These are phyloP conservation scores for Melipona bicolor DNA, from an alignment of 2,888 invertebrate genomes.

Conservation along the genomic window DNA sequence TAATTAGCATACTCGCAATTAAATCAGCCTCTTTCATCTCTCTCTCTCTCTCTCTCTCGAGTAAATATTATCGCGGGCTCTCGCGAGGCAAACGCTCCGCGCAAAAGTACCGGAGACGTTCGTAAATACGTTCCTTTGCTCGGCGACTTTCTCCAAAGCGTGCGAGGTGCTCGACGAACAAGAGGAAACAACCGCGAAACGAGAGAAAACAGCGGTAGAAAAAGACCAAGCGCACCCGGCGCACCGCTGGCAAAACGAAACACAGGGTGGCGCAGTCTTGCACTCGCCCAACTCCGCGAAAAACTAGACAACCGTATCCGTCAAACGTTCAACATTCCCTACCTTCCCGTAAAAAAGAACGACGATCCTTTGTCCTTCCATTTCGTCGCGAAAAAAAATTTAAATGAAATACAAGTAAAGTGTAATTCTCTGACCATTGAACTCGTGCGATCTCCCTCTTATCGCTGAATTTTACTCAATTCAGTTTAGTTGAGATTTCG, in stretches of 20 bases:
- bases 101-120: slow-evolving; percentile 29
- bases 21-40: background rate
- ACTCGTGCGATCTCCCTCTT: too few relatives aligned
- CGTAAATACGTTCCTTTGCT: slow-evolving; percentile 41
- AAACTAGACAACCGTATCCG: slow-evolving; percentile 11
- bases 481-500: too few relatives aligned
- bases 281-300: background rate
- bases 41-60: background rate
- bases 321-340: background rate
- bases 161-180: slow-evolving; percentile 3
- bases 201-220: slow-evolving; percentile 21
- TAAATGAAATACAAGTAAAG: too few relatives aligned
- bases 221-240: background rate
- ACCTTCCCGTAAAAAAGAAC: background rate
- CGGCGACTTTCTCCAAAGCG: slow-evolving; percentile 36
- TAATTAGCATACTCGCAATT: slow-evolving; percentile 9
- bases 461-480: too few relatives aligned
- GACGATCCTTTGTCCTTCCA: background rate
- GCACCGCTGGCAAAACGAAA: slow-evolving; percentile 1
- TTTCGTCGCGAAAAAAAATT: background rate
- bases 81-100: background rate
- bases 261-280: background rate
- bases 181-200: slow-evolving; percentile 18
- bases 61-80: slow-evolving; percentile 7
- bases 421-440: too few relatives aligned